phyloP scores from a whole-genome alignment of 2,113 vertebrate genomes.

The Nicator chloris region DNA sequence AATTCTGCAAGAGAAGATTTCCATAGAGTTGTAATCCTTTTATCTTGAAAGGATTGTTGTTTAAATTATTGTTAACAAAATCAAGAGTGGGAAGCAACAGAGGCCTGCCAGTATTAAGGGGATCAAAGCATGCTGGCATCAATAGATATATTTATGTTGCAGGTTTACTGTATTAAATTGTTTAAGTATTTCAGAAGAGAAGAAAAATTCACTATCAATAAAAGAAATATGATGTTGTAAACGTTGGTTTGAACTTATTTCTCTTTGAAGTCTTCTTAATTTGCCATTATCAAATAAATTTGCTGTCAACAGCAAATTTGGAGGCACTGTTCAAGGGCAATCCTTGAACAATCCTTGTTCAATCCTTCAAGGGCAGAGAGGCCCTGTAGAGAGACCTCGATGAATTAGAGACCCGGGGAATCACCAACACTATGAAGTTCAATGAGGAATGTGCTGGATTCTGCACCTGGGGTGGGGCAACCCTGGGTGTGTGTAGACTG shows the following conservation, averaged over 20 bases:
- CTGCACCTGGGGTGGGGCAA: background rate
- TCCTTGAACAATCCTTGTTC: too few species aligned
- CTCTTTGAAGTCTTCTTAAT: background rate
- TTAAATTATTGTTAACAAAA: slow-evolving; percentile 27
- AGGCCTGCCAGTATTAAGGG: slow-evolving; percentile 6
- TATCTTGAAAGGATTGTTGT: background rate
- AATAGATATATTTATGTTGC: background rate
- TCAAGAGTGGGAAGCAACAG: background rate
- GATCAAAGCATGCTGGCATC: background rate
- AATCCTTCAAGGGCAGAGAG: background rate
- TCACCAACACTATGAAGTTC: background rate
- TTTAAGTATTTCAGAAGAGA: background rate
- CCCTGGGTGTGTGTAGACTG: too few species aligned
- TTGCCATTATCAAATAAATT: background rate
- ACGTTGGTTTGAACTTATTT: background rate
- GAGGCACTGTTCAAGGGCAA: background rate
- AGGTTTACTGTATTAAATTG: background rate
- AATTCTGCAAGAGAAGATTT: background rate
- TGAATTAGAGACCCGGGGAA: background rate
- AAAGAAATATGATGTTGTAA: background rate
- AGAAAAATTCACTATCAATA: background rate
- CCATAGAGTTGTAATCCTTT: slow-evolving; percentile 16
- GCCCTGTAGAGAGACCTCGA: background rate
- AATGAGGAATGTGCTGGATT: fast-evolving
- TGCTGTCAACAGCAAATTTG: background rate